Percentiles rank a stretch among this genome's conserved stretches.
Conservation (phyloP, 2,113 vertebrate genomes). For the Benitochromis conjunctus region DNA sequence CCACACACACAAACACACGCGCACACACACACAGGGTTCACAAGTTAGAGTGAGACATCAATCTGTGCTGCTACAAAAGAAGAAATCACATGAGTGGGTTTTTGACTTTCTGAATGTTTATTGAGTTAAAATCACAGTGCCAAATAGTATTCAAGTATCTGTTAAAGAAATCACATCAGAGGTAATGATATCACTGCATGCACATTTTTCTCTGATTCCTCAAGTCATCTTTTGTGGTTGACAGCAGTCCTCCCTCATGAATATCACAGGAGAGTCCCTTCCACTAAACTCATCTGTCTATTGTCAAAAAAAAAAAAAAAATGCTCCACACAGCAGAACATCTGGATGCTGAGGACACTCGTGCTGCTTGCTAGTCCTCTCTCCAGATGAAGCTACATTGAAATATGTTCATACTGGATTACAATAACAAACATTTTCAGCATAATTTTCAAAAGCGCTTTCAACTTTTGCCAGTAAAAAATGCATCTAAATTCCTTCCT, state of each 20-base stretch:
- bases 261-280: not conserved
- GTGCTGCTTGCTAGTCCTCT: not conserved
- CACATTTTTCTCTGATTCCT: conserved; percentile 4
- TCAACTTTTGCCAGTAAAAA: not conserved
- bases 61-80: conserved; percentile 11
- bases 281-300: not conserved
- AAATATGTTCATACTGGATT: not conserved
- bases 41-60: not conserved
- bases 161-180: conserved; percentile 36
- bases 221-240: not conserved
- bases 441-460: not conserved
- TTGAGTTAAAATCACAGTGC: conserved; percentile 65
- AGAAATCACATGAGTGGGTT: conserved; percentile 56
- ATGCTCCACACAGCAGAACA: not conserved
- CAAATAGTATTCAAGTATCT: conserved; percentile 38
- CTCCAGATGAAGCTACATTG: not conserved
- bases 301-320: not conserved
- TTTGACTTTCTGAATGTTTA: conserved; percentile 64
- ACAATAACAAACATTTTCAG: not conserved
- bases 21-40: not conserved
- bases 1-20: not conserved
- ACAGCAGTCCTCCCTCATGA: not conserved
- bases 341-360: not conserved
- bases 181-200: conserved; percentile 1
- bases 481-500: not conserved